Percentiles rank a stretch among this genome's conserved stretches.
These are phyloP conservation scores for Syngnathus floridae DNA, from an alignment of 2,113 vertebrate species.

Conservation along the genomic window DNA sequence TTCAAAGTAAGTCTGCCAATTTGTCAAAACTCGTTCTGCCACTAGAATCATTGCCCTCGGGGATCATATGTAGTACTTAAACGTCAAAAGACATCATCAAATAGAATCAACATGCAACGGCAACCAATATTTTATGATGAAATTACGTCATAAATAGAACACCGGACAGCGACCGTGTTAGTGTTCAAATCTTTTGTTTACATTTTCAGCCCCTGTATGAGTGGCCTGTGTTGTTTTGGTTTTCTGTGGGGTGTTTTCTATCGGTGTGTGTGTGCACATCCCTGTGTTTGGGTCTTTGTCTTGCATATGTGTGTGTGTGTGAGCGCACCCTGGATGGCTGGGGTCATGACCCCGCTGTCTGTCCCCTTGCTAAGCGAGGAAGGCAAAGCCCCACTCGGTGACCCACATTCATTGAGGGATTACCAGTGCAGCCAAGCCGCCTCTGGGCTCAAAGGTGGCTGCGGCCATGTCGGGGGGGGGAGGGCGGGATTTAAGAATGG, in stretches of 20 bases:
- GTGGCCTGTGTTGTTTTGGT: conserved; percentile 1
- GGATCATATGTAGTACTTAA: background rate
- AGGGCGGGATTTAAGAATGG: background rate
- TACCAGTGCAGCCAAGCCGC: conserved; percentile 45
- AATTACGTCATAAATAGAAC: background rate
- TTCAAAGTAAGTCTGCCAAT: conserved; percentile 11
- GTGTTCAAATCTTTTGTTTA: background rate
- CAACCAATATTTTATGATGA: background rate
- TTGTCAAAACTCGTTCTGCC: conserved; percentile 6
- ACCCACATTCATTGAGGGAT: conserved; percentile 66
- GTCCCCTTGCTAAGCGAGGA: conserved; percentile 55
- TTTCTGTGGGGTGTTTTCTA: conserved; percentile 15
- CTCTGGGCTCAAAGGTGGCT: conserved; percentile 38
- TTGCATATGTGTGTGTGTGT: conserved; percentile 2
- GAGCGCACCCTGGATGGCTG: conserved; percentile 16
- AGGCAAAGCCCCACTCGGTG: conserved; percentile 54
- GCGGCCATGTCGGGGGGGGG: background rate
- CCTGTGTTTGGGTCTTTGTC: conserved; percentile 27
- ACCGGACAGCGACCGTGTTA: background rate
- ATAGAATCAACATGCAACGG: background rate
- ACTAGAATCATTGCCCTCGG: background rate
- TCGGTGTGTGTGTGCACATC: conserved; percentile 9
- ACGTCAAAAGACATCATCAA: background rate
- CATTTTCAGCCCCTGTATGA: background rate
- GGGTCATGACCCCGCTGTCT: conserved; percentile 56